phyloP scores from a whole-genome alignment of 2,888 invertebrate genomes.

The Ormyrus rosae region DNA sequence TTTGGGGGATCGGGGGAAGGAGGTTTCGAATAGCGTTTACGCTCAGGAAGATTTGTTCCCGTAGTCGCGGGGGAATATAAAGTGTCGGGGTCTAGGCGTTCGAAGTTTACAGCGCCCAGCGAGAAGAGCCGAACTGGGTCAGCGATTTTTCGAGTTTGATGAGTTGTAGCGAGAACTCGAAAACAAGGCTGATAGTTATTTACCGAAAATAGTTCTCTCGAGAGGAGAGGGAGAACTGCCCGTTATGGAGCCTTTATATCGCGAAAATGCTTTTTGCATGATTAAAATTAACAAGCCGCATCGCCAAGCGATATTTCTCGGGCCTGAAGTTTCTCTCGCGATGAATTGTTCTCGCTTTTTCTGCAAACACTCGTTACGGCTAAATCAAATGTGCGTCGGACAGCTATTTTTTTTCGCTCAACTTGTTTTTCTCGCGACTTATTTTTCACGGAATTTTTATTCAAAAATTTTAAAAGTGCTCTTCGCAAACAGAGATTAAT shows the following conservation, averaged over 20 bases:
- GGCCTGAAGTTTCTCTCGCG: background rate
- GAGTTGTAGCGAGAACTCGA: constrained; percentile 34
- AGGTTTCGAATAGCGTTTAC: constrained; percentile 50
- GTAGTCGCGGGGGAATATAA: constrained; percentile 26
- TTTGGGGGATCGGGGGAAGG: constrained; percentile 10
- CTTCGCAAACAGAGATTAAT: too few relatives aligned
- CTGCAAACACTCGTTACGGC: too few relatives aligned
- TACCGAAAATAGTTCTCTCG: constrained; percentile 32
- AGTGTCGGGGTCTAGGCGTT: constrained; percentile 17
- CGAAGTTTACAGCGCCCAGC: constrained; percentile 21
- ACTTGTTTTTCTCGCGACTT: too few relatives aligned
- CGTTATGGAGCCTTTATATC: background rate
- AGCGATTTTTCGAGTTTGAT: constrained; percentile 51
- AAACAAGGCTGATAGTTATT: constrained; percentile 45
- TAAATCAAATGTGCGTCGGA: too few relatives aligned
- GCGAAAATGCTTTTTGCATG: constrained; percentile 28
- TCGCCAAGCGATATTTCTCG: background rate
- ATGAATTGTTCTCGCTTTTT: too few relatives aligned
- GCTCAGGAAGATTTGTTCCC: constrained; percentile 49
- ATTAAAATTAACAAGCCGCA: constrained; percentile 46
- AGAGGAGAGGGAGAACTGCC: background rate
- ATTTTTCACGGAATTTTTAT: too few relatives aligned
- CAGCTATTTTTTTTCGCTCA: too few relatives aligned
- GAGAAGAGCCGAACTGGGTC: constrained; percentile 27
- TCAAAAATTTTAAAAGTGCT: too few relatives aligned